These are phyloP conservation scores for Machaerirhynchus nigripectus DNA, from an alignment of 2,113 vertebrate species.

Conservation along the genomic window DNA sequence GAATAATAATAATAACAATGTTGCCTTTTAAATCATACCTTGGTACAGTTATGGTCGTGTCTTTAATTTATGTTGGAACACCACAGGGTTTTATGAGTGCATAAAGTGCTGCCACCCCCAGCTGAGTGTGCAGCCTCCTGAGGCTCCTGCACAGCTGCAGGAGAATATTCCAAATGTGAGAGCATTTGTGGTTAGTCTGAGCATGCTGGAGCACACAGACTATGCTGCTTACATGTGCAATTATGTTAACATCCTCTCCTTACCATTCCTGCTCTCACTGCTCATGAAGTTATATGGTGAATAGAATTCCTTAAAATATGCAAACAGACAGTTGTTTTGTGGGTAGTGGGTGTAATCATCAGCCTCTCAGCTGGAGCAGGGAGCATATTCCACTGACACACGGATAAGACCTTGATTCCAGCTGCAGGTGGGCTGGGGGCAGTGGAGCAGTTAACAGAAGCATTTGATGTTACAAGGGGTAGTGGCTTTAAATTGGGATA, in stretches of 20 bases:
- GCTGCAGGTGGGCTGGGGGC: not conserved
- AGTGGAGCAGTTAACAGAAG: not conserved
- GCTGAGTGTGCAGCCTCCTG: not conserved
- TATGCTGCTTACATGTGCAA: not conserved
- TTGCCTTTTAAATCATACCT: not conserved
- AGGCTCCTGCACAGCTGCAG: not conserved
- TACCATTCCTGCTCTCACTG: not conserved
- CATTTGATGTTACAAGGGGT: not conserved
- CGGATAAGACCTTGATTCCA: not conserved
- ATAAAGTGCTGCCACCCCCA: not conserved
- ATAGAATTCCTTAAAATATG: not conserved
- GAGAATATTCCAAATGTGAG: not conserved
- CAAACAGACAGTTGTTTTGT: not conserved
- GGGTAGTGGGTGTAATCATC: not conserved
- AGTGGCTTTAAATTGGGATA: not conserved
- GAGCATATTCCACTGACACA: not conserved
- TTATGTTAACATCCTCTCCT: not conserved
- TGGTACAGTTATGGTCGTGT: not conserved
- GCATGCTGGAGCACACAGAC: not conserved
- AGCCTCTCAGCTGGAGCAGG: not conserved
- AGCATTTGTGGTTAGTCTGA: not conserved
- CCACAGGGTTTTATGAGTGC: not conserved
- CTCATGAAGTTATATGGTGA: not conserved
- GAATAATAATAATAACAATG: not conserved
- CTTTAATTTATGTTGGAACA: not conserved